phyloP scores from a whole-genome alignment of 2,113 vertebrate genomes.

The Onychostoma macrolepis region DNA sequence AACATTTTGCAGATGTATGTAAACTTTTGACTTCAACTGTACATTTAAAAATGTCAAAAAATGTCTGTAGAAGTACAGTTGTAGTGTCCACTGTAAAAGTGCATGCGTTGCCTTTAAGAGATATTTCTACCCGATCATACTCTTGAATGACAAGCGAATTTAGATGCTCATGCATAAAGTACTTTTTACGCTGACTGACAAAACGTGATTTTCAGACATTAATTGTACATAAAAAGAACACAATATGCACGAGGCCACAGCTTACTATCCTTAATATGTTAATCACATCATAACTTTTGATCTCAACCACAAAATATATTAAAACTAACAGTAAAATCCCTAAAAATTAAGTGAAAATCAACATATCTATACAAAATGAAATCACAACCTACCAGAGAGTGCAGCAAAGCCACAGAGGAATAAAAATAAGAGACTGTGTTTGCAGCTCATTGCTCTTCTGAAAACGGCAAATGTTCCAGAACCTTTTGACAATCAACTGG shows the following conservation, averaged over 20 bases:
- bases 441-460: conserved; percentile 41
- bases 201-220: background rate
- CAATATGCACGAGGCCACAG: background rate
- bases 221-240: background rate
- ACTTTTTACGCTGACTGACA: background rate
- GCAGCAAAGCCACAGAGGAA: conserved; percentile 21
- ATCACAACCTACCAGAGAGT: conserved; percentile 13
- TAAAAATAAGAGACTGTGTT: background rate
- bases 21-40: no score
- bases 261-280: background rate
- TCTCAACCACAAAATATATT: background rate
- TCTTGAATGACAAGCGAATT: background rate
- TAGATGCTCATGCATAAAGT: background rate
- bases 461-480: conserved; percentile 3
- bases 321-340: background rate
- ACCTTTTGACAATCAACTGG: conserved; percentile 11
- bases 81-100: background rate
- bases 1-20: no score
- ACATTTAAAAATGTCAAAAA: background rate
- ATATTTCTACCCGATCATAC: background rate
- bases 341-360: background rate
- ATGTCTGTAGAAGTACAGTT: background rate
- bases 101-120: background rate
- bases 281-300: background rate
- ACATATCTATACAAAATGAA: background rate